Evolutionary conservation across 1,140 invertebrate species (phyloP).

Genomic region (Calycopis cecrops): DNA sequence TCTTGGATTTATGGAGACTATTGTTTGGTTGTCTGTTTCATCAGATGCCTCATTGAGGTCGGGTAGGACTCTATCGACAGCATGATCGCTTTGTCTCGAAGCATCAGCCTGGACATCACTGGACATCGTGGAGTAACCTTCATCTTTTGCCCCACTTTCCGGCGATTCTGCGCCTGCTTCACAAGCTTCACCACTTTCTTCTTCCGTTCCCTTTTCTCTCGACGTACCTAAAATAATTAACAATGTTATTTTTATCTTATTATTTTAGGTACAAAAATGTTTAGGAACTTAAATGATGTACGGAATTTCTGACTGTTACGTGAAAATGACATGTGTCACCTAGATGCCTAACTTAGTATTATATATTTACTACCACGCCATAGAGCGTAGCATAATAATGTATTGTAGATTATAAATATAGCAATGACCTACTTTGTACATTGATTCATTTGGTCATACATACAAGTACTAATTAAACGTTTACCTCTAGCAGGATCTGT

Average conservation of each 20-base stretch:
- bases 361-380: too few species aligned
- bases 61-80: conserved; percentile 77
- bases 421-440: too few species aligned
- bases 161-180: conserved; percentile 81
- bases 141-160: conserved; percentile 86
- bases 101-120: conserved; percentile 87
- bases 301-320: too few species aligned
- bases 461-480: too few species aligned
- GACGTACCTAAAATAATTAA: conserved; percentile 38
- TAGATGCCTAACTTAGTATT: too few species aligned
- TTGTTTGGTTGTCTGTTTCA: conserved; percentile 78
- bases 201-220: conserved; percentile 65
- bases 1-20: conserved; percentile 73
- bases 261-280: background rate
- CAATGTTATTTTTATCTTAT: background rate
- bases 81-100: conserved; percentile 73
- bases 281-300: background rate
- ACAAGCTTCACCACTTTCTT: conserved; percentile 56
- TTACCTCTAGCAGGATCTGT: conserved; percentile 43
- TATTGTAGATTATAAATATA: too few species aligned
- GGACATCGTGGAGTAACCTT: conserved; percentile 93
- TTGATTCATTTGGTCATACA: too few species aligned
- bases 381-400: too few species aligned
- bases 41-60: conserved; percentile 84
- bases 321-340: too few species aligned